Evolutionary conservation across 2,797 vertebrate species (phyloP).

Genomic region (Anguilla pacifica): DNA sequence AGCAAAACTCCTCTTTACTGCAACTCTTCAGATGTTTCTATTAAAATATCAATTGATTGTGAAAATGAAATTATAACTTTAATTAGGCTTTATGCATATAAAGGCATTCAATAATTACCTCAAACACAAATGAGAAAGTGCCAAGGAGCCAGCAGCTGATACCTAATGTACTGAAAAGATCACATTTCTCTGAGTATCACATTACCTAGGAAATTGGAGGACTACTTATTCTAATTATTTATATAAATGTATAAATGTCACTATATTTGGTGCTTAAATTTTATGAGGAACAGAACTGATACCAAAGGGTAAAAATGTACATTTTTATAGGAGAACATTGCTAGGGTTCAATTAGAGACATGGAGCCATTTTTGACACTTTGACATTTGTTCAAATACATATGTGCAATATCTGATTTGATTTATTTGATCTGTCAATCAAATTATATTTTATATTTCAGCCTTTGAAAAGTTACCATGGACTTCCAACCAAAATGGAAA

Average conservation of each 20-base stretch:
- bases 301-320: not conserved
- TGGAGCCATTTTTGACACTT: not conserved
- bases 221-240: conserved; percentile 5
- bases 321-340: not conserved
- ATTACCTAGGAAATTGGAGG: not conserved
- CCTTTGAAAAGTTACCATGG: not conserved
- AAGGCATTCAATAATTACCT: conserved; percentile 56
- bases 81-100: conserved; percentile 58
- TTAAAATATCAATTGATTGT: conserved; percentile 60
- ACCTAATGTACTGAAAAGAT: not conserved
- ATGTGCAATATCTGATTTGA: not conserved
- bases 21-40: conserved; percentile 47
- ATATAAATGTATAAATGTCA: not conserved
- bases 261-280: not conserved
- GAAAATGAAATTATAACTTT: conserved; percentile 62
- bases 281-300: not conserved
- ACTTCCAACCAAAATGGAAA: not conserved
- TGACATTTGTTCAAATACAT: not conserved
- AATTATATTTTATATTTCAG: not conserved
- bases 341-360: not conserved
- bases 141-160: conserved; percentile 45
- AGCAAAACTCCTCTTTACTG: conserved; percentile 44
- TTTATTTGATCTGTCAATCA: not conserved
- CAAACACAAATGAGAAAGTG: conserved; percentile 60
- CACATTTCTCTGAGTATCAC: not conserved